Percentiles rank a stretch among this genome's conserved stretches.
These are phyloP conservation scores for Lasius platythorax DNA, from an alignment of 2,888 invertebrate species.

Conservation along the genomic window DNA sequence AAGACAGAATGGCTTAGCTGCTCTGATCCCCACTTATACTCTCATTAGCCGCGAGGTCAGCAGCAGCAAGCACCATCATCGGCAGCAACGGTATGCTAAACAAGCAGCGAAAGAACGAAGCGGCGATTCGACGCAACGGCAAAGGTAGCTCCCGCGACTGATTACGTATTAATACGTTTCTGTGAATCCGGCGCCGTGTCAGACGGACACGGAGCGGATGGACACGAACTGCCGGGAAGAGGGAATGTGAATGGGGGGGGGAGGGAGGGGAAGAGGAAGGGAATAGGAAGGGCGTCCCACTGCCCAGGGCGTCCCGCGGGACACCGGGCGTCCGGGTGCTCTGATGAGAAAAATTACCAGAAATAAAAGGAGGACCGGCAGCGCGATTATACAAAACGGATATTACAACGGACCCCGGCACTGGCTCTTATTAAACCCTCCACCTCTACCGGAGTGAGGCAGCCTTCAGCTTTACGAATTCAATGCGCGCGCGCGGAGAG, in stretches of 20 bases:
- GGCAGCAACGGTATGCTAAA: slow-evolving; percentile 69
- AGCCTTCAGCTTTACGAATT: slow-evolving; percentile 69
- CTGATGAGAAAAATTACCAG: slow-evolving; percentile 82
- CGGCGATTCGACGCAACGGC: slow-evolving; percentile 65
- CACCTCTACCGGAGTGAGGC: slow-evolving; percentile 61
- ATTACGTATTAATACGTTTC: slow-evolving; percentile 84
- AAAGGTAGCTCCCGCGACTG: slow-evolving; percentile 77
- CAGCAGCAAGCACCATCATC: slow-evolving; percentile 29
- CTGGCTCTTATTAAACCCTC: slow-evolving; percentile 77
- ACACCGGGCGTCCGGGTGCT: slow-evolving; percentile 74
- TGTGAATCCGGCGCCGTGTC: slow-evolving; percentile 79
- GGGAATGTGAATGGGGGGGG: slow-evolving; percentile 29
- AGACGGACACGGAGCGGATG: slow-evolving; percentile 75
- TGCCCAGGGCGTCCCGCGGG: slow-evolving; percentile 81
- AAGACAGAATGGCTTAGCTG: slow-evolving; percentile 28
- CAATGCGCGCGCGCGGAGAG: slow-evolving; percentile 60
- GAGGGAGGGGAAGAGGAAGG: slow-evolving; percentile 13
- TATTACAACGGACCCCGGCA: slow-evolving; percentile 75
- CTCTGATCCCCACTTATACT: slow-evolving; percentile 55
- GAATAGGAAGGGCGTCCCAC: slow-evolving; percentile 66
- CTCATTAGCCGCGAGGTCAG: slow-evolving; percentile 66
- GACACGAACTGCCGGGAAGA: slow-evolving; percentile 58
- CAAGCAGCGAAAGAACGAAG: slow-evolving; percentile 71
- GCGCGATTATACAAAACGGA: slow-evolving; percentile 80
- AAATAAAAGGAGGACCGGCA: slow-evolving; percentile 79